Evolutionary conservation across 2,797 vertebrate species (phyloP).

Genomic region (Helicolenus hilgendorfi): DNA sequence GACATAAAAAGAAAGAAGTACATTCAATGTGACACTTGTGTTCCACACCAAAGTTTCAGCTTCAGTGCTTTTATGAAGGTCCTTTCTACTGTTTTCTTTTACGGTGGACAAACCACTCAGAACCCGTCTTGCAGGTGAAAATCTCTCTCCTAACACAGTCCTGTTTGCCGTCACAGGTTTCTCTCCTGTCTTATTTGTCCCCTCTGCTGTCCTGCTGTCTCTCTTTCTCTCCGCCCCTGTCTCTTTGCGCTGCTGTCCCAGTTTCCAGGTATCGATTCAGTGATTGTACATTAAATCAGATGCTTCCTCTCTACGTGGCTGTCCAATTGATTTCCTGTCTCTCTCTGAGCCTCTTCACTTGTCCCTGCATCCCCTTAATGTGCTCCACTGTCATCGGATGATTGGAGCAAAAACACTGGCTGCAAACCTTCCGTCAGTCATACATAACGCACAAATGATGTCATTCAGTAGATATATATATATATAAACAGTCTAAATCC

Average conservation of each 20-base stretch:
- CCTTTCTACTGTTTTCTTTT: not conserved
- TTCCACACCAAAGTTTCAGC: not conserved
- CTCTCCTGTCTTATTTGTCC: not conserved
- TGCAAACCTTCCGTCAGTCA: not conserved
- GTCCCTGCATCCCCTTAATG: not conserved
- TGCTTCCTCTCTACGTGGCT: slow-evolving; percentile 41
- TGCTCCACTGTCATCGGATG: not conserved
- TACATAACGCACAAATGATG: not conserved
- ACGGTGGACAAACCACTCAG: not conserved
- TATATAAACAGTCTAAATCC: not conserved
- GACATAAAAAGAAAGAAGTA: not conserved
- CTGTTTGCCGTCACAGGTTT: not conserved
- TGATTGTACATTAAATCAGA: slow-evolving; percentile 57
- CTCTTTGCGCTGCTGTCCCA: slow-evolving; percentile 45
- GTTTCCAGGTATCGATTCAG: slow-evolving; percentile 76
- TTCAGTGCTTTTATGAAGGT: not conserved
- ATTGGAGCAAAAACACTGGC: not conserved
- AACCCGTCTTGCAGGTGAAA: not conserved
- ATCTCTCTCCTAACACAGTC: not conserved
- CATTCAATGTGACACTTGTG: not conserved
- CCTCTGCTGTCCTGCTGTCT: not conserved
- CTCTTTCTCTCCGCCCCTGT: not conserved
- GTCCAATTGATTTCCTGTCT: slow-evolving; percentile 71
- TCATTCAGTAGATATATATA: not conserved
- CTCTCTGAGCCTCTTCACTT: slow-evolving; percentile 8